Evolutionary conservation across 1,140 invertebrate genomes (phyloP).

Genomic region (Drosophila grimshawi): DNA sequence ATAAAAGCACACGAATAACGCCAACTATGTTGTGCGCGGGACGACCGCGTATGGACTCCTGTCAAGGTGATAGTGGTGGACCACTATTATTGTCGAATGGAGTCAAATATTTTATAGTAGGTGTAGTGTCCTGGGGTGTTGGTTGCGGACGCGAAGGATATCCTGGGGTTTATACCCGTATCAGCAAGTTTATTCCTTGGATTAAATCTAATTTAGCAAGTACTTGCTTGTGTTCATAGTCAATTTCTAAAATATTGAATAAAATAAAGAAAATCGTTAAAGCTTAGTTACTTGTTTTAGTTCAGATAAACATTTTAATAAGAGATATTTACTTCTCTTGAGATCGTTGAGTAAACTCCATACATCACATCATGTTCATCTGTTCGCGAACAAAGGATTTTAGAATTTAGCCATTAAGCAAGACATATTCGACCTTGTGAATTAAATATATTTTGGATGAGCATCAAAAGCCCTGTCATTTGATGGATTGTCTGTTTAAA

Average conservation of each 20-base stretch:
- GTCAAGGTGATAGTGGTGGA: slow-evolving; percentile 94
- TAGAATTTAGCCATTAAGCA: too few species aligned
- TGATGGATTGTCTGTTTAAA: too few species aligned
- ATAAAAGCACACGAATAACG: slow-evolving; percentile 91
- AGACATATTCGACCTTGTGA: too few species aligned
- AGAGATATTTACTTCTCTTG: too few species aligned
- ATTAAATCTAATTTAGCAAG: slow-evolving; percentile 83
- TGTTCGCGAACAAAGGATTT: too few species aligned
- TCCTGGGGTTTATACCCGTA: slow-evolving; percentile 83
- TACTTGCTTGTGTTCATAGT: slow-evolving; percentile 83
- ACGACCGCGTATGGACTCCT: slow-evolving; percentile 91
- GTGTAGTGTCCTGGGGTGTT: slow-evolving; percentile 89
- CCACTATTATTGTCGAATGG: slow-evolving; percentile 90
- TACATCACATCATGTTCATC: too few species aligned
- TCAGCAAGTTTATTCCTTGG: slow-evolving; percentile 84
- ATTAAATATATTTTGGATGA: too few species aligned
- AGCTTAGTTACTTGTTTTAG: neutral
- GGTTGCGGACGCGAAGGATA: slow-evolving; percentile 89
- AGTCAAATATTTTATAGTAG: slow-evolving; percentile 90
- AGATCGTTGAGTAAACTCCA: too few species aligned
- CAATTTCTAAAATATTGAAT: slow-evolving; percentile 9
- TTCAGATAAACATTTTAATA: too few species aligned
- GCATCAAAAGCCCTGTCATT: too few species aligned
- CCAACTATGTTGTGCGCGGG: slow-evolving; percentile 93
- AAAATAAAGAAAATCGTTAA: slow-evolving; percentile 6